Percentiles rank a stretch among this genome's conserved stretches.
These are phyloP conservation scores for Crotalus helleri DNA, from an alignment of 2,113 vertebrate genomes.

Conservation along the genomic window DNA sequence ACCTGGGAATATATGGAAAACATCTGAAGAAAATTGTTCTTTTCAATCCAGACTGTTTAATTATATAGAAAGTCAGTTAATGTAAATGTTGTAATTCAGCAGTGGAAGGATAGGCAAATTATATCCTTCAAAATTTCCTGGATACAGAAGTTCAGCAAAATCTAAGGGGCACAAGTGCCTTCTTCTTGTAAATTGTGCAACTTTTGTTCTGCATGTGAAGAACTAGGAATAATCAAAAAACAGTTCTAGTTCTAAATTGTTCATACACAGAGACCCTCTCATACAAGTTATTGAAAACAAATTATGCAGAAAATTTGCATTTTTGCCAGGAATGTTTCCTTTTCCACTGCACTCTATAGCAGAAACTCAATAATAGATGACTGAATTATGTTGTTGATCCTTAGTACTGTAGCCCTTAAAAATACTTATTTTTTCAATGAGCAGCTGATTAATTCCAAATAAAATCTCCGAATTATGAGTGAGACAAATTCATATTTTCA, in stretches of 20 bases:
- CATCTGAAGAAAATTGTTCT: not conserved
- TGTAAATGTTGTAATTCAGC: not conserved
- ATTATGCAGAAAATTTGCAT: not conserved
- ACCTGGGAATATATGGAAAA: not conserved
- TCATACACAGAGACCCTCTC: not conserved
- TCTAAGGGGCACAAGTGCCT: not conserved
- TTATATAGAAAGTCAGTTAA: not conserved
- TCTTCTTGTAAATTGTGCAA: not conserved
- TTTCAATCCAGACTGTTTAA: not conserved
- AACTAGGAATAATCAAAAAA: not conserved
- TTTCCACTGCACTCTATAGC: not conserved
- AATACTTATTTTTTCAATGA: not conserved
- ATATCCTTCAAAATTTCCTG: not conserved
- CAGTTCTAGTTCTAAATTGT: not conserved
- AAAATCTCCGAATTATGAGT: not conserved
- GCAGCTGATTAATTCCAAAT: not conserved
- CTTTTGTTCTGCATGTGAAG: not conserved
- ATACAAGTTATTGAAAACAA: not conserved
- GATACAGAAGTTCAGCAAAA: not conserved
- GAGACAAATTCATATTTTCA: not conserved
- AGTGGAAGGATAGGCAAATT: not conserved
- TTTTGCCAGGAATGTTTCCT: not conserved
- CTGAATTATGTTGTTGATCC: fast-evolving
- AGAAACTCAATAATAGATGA: not conserved
- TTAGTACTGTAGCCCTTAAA: not conserved